Percentiles rank a stretch among this genome's conserved stretches.
Evolutionary conservation across 2,888 invertebrate genomes (phyloP).

Genomic region (Noctua janthina): DNA sequence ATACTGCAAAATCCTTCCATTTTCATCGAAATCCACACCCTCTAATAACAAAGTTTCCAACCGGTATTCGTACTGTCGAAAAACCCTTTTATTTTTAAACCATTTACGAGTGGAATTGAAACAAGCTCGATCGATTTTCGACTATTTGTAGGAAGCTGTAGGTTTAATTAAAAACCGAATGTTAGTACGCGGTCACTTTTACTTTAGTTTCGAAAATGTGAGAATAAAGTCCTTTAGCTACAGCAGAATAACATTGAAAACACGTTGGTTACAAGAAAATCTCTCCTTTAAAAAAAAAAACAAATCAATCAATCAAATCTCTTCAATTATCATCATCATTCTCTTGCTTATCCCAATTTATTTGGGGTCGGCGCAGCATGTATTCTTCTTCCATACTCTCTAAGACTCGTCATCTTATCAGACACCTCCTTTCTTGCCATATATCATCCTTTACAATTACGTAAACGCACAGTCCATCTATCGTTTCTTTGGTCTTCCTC

Average conservation of each 20-base stretch:
- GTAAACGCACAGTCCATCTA: too few species aligned
- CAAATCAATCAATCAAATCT: too few species aligned
- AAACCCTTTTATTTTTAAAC: slow-evolving; percentile 15
- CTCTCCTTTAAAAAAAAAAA: too few species aligned
- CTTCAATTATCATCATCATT: too few species aligned
- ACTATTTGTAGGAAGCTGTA: not conserved
- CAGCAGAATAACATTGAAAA: not conserved
- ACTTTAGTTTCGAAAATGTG: not conserved
- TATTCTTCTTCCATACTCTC: too few species aligned
- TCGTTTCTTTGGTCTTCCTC: too few species aligned
- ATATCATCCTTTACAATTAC: too few species aligned
- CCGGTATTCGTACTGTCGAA: not conserved
- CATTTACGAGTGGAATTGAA: not conserved
- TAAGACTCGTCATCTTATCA: too few species aligned
- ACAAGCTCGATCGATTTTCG: not conserved
- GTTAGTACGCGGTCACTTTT: not conserved
- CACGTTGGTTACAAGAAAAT: not conserved
- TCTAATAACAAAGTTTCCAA: slow-evolving; percentile 10
- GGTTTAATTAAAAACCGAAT: slow-evolving; percentile 9
- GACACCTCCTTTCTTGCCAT: too few species aligned
- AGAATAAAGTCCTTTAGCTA: not conserved
- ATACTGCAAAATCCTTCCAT: not conserved
- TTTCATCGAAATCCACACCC: not conserved
- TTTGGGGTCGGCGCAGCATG: too few species aligned
- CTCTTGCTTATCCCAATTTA: too few species aligned